Percentiles rank a stretch among this genome's conserved stretches.
phyloP scores from a whole-genome alignment of 2,797 vertebrate genomes.

The Otus scops region DNA sequence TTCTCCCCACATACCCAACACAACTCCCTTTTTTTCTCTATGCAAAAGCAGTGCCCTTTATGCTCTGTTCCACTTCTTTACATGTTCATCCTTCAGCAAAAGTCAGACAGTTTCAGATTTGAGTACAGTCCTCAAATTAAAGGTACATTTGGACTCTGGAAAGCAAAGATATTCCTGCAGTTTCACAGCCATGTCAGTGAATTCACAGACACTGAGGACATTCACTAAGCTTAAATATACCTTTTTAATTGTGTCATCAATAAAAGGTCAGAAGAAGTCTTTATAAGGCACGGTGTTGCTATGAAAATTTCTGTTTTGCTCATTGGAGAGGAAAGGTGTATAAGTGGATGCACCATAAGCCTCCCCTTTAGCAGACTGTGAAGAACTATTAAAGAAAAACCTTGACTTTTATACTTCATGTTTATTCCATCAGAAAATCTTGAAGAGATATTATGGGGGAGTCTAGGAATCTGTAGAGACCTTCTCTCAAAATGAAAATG shows the following conservation, averaged over 20 bases:
- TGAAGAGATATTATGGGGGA: rapidly evolving
- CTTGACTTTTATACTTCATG: background rate
- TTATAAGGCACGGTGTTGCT: background rate
- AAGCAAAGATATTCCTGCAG: background rate
- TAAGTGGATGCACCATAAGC: background rate
- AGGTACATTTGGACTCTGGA: background rate
- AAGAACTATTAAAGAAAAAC: background rate
- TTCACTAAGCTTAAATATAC: background rate
- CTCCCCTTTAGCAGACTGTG: background rate
- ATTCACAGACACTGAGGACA: background rate
- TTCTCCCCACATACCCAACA: background rate
- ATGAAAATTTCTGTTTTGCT: background rate
- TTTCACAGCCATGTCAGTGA: background rate
- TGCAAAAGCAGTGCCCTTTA: background rate
- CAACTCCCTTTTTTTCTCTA: background rate
- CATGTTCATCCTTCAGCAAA: background rate
- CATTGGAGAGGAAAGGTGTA: background rate
- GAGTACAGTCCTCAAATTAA: background rate
- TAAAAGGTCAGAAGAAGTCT: background rate
- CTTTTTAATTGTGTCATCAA: background rate
- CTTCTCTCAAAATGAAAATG: background rate
- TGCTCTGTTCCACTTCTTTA: background rate
- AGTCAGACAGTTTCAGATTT: background rate
- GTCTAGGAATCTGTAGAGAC: background rate
- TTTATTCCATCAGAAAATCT: background rate